A percentile compares a stretch with the other conserved stretches of the same genome.
Evolutionary conservation across 1,140 invertebrate species (phyloP).

Genomic region (Euwallacea similis): DNA sequence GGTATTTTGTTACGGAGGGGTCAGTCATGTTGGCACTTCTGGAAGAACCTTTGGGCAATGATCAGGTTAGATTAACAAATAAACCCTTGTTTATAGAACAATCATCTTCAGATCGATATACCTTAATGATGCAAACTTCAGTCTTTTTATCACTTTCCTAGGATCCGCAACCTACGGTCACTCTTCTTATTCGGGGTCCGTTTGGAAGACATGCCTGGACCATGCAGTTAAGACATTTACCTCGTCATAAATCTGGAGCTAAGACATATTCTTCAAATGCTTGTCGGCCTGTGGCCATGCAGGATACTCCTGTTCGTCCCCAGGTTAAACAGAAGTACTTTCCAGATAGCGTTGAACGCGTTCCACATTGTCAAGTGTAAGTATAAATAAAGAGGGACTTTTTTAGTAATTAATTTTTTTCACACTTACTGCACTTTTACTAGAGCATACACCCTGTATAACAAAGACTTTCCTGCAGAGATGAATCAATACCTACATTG

Average conservation of each 20-base stretch:
- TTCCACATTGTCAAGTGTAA: constrained; percentile 79
- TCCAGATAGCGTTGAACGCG: constrained; percentile 79
- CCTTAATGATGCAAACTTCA: background rate
- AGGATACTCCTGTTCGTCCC: constrained; percentile 64
- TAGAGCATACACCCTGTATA: background rate
- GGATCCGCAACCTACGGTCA: constrained; percentile 75
- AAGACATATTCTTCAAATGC: constrained; percentile 72
- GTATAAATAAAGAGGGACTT: constrained; percentile 46
- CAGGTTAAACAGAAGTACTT: constrained; percentile 76
- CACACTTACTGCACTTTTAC: background rate
- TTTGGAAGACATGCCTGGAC: constrained; percentile 95
- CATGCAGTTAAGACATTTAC: constrained; percentile 81
- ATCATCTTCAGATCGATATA: constrained; percentile 15
- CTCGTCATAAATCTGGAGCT: constrained; percentile 74
- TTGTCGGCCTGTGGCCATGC: constrained; percentile 76
- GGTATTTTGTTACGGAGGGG: constrained; percentile 92
- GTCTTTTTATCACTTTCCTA: constrained; percentile 39
- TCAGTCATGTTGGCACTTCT: constrained; percentile 84
- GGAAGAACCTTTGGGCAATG: constrained; percentile 86
- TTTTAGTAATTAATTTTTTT: constrained; percentile 1
- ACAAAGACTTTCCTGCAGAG: constrained; percentile 54
- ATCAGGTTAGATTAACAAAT: constrained; percentile 54
- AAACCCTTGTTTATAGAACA: too few species aligned
- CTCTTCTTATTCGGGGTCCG: constrained; percentile 82
- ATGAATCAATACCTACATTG: constrained; percentile 70